These are phyloP conservation scores for Cepaea nemoralis DNA, from an alignment of 1,140 invertebrate genomes.

Conservation along the genomic window DNA sequence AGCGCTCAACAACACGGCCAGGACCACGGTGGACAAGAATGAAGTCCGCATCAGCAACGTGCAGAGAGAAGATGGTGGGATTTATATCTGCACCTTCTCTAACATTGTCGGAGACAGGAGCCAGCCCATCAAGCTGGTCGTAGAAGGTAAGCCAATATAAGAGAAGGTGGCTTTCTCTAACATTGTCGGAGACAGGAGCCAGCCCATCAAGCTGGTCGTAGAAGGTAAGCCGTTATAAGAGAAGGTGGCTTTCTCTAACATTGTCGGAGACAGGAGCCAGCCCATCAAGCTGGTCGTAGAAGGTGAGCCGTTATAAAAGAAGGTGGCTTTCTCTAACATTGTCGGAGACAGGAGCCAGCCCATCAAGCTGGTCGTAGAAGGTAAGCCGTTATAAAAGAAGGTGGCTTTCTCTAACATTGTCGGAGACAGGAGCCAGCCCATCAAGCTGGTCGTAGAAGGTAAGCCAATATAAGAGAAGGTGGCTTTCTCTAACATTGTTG, in stretches of 20 bases:
- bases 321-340: no score
- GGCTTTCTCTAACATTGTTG: constrained; percentile 94
- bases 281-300: no score
- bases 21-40: constrained; percentile 43
- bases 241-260: no score
- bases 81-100: constrained; percentile 93
- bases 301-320: no score
- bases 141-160: constrained; percentile 83
- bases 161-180: constrained; percentile 93
- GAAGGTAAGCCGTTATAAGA: constrained; percentile 95
- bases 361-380: no score
- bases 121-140: constrained; percentile 92
- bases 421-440: constrained; percentile 92
- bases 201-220: constrained; percentile 93
- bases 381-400: no score
- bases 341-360: no score
- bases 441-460: constrained; percentile 94
- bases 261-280: no score
- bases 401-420: constrained; percentile 93
- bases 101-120: constrained; percentile 95
- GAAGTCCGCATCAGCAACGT: constrained; percentile 82
- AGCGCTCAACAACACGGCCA: constrained; percentile 41
- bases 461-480: constrained; percentile 84
- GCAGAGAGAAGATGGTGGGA: constrained; percentile 91
- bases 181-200: constrained; percentile 92